A percentile compares a stretch with the other conserved stretches of the same genome.
These are phyloP conservation scores for Dascyllus trimaculatus DNA, from an alignment of 2,113 vertebrate species.

Conservation along the genomic window DNA sequence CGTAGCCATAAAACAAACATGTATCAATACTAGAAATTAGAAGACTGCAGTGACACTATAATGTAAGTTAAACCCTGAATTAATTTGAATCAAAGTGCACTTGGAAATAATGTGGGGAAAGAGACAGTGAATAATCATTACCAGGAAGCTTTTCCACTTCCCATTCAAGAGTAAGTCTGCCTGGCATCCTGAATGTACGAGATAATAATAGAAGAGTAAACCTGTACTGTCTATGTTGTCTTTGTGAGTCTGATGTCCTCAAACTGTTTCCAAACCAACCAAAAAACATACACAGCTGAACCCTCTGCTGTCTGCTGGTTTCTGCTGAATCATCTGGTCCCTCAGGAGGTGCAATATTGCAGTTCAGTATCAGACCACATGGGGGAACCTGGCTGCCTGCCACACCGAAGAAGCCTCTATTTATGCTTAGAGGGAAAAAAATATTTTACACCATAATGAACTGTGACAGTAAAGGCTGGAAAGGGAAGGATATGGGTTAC, in stretches of 20 bases:
- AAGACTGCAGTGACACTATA: not conserved
- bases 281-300: not conserved
- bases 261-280: constrained; percentile 24
- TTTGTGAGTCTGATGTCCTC: constrained; percentile 34
- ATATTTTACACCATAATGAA: no score
- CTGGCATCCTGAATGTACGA: not conserved
- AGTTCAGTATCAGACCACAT: constrained; percentile 52
- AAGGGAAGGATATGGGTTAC: not conserved
- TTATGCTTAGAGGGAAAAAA: not conserved
- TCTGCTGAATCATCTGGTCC: constrained; percentile 66
- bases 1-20: not conserved
- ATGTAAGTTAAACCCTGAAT: not conserved
- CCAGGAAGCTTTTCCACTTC: not conserved
- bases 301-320: constrained; percentile 3
- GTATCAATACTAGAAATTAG: not conserved
- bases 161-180: not conserved
- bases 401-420: not conserved
- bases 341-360: constrained; percentile 42
- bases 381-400: constrained; percentile 29
- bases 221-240: constrained; percentile 19
- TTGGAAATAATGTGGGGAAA: not conserved
- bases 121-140: not conserved
- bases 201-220: constrained; percentile 2
- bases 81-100: not conserved
- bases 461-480: not conserved